Conservation (phyloP, 2,888 invertebrate species). For the Deroplatys truncata region DNA sequence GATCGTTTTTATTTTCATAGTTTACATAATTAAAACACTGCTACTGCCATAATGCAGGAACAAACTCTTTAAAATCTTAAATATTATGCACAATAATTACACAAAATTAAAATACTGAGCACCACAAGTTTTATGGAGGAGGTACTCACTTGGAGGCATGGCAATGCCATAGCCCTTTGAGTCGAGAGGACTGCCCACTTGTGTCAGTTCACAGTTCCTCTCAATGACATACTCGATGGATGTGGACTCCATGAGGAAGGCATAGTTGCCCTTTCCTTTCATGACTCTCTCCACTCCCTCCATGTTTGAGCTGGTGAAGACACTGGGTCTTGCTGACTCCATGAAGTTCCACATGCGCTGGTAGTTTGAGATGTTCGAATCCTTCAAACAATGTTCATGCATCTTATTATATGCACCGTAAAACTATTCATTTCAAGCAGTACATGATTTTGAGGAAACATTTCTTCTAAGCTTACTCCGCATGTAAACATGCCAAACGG, state of each 20-base stretch:
- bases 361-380: slow-evolving; percentile 90
- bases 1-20: no score
- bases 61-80: no score
- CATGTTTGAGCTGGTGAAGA: slow-evolving; percentile 79
- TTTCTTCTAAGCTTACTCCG: no score
- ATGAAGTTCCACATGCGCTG: slow-evolving; percentile 95
- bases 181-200: slow-evolving; percentile 88
- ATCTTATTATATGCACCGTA: background rate
- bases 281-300: slow-evolving; percentile 89
- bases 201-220: slow-evolving; percentile 83
- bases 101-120: no score
- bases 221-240: slow-evolving; percentile 93
- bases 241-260: slow-evolving; percentile 96
- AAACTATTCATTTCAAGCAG: background rate
- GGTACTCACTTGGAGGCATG: slow-evolving; percentile 77
- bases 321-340: slow-evolving; percentile 81
- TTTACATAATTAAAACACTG: no score
- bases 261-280: slow-evolving; percentile 82
- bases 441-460: no score
- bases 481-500: no score
- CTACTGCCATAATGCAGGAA: no score
- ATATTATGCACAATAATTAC: no score
- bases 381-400: slow-evolving; percentile 50
- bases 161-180: slow-evolving; percentile 96
- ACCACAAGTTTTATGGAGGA: no score